Conservation (phyloP, 2,113 vertebrate genomes). For the Ceuthmochares aereus region DNA sequence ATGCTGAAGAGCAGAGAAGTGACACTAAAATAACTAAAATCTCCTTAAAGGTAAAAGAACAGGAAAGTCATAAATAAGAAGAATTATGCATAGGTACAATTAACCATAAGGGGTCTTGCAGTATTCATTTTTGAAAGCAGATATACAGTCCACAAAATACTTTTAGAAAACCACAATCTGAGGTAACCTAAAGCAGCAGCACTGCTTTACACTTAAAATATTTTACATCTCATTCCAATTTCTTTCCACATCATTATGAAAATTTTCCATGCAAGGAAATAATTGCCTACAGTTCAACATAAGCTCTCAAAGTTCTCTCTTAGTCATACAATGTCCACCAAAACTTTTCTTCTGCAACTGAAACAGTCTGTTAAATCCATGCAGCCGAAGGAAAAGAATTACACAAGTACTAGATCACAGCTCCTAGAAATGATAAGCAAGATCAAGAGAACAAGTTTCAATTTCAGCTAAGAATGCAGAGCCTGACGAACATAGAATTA, state of each 20-base stretch:
- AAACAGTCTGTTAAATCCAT: neutral
- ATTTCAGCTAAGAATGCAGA: neutral
- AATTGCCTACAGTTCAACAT: neutral
- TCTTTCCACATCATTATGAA: neutral
- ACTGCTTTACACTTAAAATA: neutral
- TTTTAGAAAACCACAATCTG: neutral
- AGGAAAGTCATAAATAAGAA: neutral
- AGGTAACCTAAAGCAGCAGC: neutral
- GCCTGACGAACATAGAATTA: neutral
- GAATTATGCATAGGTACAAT: neutral
- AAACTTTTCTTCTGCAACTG: neutral
- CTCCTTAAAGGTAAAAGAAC: neutral
- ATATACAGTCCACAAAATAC: neutral
- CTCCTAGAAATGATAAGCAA: neutral
- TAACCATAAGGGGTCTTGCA: neutral
- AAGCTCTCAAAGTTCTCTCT: neutral
- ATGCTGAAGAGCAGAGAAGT: neutral
- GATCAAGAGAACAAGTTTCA: neutral
- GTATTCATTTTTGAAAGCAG: rapidly evolving
- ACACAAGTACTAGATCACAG: neutral
- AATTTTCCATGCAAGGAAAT: neutral
- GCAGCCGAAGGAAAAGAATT: neutral
- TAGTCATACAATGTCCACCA: neutral
- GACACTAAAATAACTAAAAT: neutral
- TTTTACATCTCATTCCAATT: neutral